Percentiles rank a stretch among this genome's conserved stretches.
phyloP scores from a whole-genome alignment of 2,797 vertebrate species.

The Myripristis jacobus region DNA sequence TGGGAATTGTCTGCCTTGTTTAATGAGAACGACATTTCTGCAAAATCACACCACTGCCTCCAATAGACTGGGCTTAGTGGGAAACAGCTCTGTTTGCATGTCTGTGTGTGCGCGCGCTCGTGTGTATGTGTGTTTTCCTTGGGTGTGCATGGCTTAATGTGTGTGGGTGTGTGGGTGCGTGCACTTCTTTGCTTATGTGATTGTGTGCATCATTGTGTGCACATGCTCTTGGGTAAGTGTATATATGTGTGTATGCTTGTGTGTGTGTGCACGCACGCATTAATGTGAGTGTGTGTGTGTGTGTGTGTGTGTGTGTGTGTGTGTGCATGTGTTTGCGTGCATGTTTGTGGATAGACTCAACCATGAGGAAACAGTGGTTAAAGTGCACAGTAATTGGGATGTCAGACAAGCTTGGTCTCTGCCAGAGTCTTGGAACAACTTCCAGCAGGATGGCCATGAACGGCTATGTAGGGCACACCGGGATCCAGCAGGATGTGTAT shows the following conservation, averaged over 20 bases:
- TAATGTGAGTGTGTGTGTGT: too few species aligned
- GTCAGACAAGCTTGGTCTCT: slow-evolving; percentile 20
- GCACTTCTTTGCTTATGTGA: too few species aligned
- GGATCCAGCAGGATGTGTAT: background rate
- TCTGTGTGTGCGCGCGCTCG: background rate
- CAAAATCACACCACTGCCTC: slow-evolving; percentile 3
- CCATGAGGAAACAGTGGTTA: slow-evolving; percentile 32
- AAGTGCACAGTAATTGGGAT: slow-evolving; percentile 39
- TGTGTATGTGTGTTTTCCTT: slow-evolving; percentile 20
- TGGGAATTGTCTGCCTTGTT: slow-evolving; percentile 17
- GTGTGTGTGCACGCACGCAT: too few species aligned
- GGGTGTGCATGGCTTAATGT: slow-evolving; percentile 5
- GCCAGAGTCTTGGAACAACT: slow-evolving; percentile 14
- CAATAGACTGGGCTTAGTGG: background rate
- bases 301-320: background rate
- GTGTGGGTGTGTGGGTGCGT: too few species aligned
- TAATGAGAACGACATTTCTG: slow-evolving; percentile 14
- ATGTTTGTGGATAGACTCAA: background rate
- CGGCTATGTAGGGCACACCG: background rate
- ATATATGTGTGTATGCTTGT: too few species aligned
- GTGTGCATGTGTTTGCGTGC: background rate
- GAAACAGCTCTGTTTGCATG: background rate
- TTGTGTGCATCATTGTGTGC: too few species aligned
- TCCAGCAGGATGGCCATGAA: slow-evolving; percentile 4
- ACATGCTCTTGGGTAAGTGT: too few species aligned